phyloP scores from a whole-genome alignment of 1,140 invertebrate genomes.

The Pinna nobilis region DNA sequence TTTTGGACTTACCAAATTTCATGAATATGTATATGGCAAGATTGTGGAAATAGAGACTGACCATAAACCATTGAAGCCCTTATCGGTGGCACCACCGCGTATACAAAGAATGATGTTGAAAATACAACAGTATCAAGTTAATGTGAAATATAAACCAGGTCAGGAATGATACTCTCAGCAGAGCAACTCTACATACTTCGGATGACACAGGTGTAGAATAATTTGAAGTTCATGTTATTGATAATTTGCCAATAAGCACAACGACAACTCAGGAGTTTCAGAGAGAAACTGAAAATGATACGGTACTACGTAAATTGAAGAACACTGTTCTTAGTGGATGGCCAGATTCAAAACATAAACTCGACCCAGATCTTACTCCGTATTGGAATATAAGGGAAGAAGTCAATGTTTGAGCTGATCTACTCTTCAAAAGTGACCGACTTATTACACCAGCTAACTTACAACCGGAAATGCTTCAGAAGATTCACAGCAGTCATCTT shows the following conservation, averaged over 20 bases:
- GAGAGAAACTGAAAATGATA: not conserved
- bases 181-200: too few relatives aligned
- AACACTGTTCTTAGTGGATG: not conserved
- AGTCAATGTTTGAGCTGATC: not conserved
- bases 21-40: slow-evolving; percentile 35
- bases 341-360: slow-evolving; percentile 6
- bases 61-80: slow-evolving; percentile 43
- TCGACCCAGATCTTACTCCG: not conserved
- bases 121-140: slow-evolving; percentile 11
- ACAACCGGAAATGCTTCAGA: slow-evolving; percentile 35
- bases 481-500: slow-evolving; percentile 44
- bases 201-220: too few relatives aligned
- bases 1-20: slow-evolving; percentile 34
- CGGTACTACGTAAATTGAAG: not conserved
- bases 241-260: not conserved
- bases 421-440: slow-evolving; percentile 31
- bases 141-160: slow-evolving; percentile 1
- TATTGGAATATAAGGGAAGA: slow-evolving; percentile 4
- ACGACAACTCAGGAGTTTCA: not conserved
- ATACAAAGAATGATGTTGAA: slow-evolving; percentile 17
- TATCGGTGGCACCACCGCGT: slow-evolving; percentile 37
- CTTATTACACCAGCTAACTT: slow-evolving; percentile 39
- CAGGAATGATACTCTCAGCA: slow-evolving; percentile 8
- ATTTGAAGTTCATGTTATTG: not conserved
- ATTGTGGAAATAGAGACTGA: slow-evolving; percentile 27